Evolutionary conservation across 2,113 vertebrate species (phyloP).

Genomic region (Maylandia zebra): DNA sequence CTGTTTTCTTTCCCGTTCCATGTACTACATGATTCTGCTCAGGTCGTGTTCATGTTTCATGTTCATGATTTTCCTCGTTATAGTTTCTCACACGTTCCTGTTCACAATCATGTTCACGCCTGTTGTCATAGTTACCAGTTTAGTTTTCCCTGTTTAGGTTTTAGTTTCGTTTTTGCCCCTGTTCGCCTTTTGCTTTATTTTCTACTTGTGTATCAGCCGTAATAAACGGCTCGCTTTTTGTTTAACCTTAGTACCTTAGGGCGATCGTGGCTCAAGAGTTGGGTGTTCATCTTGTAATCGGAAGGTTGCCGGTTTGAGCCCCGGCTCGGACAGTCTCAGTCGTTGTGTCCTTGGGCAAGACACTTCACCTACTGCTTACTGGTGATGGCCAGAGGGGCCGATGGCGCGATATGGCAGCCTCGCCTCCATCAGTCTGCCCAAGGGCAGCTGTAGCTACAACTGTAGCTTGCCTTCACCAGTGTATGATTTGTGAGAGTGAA

Average conservation of each 20-base stretch:
- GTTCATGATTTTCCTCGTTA: background rate
- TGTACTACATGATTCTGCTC: background rate
- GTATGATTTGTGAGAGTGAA: background rate
- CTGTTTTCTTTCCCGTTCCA: background rate
- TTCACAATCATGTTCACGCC: accelerated
- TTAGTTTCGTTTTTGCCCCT: background rate
- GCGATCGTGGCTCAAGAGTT: too few relatives aligned
- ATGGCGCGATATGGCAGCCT: background rate
- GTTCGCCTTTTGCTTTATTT: background rate
- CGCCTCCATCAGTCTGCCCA: accelerated
- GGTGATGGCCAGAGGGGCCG: accelerated
- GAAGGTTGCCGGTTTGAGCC: accelerated
- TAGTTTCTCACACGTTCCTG: background rate
- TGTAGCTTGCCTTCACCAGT: accelerated
- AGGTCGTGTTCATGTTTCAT: background rate
- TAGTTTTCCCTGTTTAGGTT: background rate
- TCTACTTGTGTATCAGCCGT: background rate
- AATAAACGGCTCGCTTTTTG: background rate
- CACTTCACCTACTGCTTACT: accelerated
- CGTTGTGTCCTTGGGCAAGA: background rate
- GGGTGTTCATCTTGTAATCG: background rate
- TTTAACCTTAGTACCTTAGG: background rate
- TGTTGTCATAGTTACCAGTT: background rate
- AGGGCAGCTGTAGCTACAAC: background rate
- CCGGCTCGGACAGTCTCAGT: accelerated